phyloP scores from a whole-genome alignment of 2,888 invertebrate genomes.

The Callinectes sapidus region DNA sequence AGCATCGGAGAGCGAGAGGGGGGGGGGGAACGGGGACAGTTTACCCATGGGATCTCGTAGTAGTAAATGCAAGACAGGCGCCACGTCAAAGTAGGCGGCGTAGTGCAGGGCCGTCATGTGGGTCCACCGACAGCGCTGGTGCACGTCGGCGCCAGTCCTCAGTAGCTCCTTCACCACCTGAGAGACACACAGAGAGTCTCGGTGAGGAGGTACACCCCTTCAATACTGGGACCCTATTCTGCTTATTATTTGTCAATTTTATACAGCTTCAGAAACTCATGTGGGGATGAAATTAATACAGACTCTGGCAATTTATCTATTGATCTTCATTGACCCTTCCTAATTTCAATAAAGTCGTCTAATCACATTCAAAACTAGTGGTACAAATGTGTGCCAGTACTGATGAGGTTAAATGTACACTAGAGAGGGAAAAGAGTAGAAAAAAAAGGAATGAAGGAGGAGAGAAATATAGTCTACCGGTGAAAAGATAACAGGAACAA shows the following conservation, averaged over 20 bases:
- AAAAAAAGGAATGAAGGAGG: neutral
- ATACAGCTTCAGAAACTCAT: too few species aligned
- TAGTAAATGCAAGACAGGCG: constrained; percentile 76
- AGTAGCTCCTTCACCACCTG: constrained; percentile 74
- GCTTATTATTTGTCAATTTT: too few species aligned
- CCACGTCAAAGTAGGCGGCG: constrained; percentile 78
- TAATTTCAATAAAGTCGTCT: too few species aligned
- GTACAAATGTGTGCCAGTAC: too few species aligned
- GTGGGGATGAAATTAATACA: too few species aligned
- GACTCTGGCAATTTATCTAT: too few species aligned
- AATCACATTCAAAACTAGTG: too few species aligned
- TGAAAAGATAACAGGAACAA: neutral
- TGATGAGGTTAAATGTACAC: too few species aligned
- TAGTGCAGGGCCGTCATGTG: constrained; percentile 79
- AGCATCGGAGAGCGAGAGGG: constrained; percentile 29
- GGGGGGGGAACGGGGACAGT: neutral
- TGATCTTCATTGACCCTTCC: too few species aligned
- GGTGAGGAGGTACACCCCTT: neutral
- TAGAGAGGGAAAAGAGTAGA: neutral
- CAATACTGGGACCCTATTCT: too few species aligned
- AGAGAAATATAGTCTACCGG: neutral
- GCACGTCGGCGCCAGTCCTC: constrained; percentile 76
- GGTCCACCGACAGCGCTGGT: constrained; percentile 78
- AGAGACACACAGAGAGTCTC: neutral
- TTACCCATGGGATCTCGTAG: constrained; percentile 74